These are phyloP conservation scores for Lates calcarifer DNA, from an alignment of 2,113 vertebrate species.

Conservation along the genomic window DNA sequence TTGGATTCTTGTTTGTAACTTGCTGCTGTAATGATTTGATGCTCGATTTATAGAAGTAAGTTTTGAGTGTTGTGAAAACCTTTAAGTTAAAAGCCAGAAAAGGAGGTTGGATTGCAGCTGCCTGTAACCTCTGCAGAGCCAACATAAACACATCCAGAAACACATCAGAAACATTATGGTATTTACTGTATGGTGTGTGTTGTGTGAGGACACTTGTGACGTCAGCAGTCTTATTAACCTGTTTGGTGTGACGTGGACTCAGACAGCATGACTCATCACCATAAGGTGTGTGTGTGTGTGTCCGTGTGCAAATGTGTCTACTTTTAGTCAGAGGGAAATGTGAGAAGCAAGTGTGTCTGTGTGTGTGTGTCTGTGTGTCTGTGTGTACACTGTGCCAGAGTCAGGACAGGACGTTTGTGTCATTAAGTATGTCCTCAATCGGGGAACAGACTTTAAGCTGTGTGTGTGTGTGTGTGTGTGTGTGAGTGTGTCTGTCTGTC, in stretches of 20 bases:
- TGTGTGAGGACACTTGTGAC: conserved; percentile 37
- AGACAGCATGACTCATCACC: conserved; percentile 59
- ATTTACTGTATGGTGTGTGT: neutral
- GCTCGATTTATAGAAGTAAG: too few species aligned
- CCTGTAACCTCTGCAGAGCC: too few species aligned
- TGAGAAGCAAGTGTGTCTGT: conserved; percentile 21
- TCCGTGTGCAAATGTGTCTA: neutral
- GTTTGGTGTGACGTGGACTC: conserved; percentile 24
- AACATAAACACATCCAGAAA: too few species aligned
- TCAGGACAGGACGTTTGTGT: conserved; percentile 66
- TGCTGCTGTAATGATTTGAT: too few species aligned
- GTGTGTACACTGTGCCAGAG: conserved; percentile 14
- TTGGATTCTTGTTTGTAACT: too few species aligned
- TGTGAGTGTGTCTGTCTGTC: neutral
- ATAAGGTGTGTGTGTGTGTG: conserved; percentile 28
- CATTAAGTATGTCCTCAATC: conserved; percentile 71
- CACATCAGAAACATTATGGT: neutral
- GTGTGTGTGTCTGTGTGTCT: conserved; percentile 31
- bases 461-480: conserved; percentile 10
- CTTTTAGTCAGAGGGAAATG: conserved; percentile 39
- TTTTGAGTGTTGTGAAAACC: too few species aligned
- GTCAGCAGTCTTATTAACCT: conserved; percentile 28
- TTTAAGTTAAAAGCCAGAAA: too few species aligned
- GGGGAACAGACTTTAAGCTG: conserved; percentile 28
- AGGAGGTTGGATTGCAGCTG: too few species aligned